These are phyloP conservation scores for Centroberyx gerrardi DNA, from an alignment of 2,797 vertebrate genomes.

Conservation along the genomic window DNA sequence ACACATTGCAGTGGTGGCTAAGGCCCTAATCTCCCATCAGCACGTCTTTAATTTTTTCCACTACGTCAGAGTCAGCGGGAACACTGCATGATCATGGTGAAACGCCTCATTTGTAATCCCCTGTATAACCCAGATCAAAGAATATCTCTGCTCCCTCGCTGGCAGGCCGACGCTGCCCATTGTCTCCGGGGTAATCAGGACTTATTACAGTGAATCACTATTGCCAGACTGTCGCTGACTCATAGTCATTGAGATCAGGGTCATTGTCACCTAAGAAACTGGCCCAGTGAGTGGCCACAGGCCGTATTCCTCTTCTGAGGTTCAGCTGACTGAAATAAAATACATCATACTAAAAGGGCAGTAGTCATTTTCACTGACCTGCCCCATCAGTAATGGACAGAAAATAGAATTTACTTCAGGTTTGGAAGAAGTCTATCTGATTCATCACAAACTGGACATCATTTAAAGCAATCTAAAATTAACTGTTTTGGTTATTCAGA, in stretches of 20 bases:
- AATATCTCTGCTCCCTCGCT: slow-evolving; percentile 15
- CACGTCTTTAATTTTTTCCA: slow-evolving; percentile 30
- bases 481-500: not conserved
- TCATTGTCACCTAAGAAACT: slow-evolving; percentile 55
- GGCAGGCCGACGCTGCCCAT: slow-evolving; percentile 12
- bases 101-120: slow-evolving; percentile 58
- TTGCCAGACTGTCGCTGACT: slow-evolving; percentile 56
- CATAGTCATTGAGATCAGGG: slow-evolving; percentile 58
- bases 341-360: slow-evolving; percentile 3
- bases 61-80: slow-evolving; percentile 39
- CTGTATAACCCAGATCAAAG: slow-evolving; percentile 61
- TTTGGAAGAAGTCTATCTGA: not conserved
- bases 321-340: slow-evolving; percentile 3
- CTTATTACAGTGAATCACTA: slow-evolving; percentile 6
- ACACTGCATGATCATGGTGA: slow-evolving; percentile 21
- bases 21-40: slow-evolving; percentile 42
- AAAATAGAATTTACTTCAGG: not conserved
- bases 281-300: not conserved
- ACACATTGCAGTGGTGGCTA: not conserved
- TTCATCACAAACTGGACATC: not conserved
- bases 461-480: not conserved
- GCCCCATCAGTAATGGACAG: not conserved
- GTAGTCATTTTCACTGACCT: not conserved
- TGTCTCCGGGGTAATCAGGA: slow-evolving; percentile 36
- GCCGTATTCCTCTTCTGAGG: not conserved